Conservation (phyloP, 2,113 vertebrate genomes). For the Vulpes vulpes region DNA sequence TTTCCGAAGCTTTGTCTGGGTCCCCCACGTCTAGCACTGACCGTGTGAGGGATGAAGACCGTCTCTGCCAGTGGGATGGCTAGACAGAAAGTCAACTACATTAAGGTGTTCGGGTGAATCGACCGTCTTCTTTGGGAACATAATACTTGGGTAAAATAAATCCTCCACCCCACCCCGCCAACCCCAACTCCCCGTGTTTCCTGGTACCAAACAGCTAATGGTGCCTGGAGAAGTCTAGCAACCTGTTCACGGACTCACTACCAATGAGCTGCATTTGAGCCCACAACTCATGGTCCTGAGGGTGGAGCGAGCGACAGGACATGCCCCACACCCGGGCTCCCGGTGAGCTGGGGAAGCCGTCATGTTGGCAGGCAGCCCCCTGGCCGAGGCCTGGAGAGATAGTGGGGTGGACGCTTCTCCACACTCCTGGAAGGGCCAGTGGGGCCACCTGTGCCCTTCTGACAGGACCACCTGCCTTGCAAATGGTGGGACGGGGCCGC, state of each 20-base stretch:
- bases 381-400: neutral
- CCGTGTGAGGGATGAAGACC: conserved; percentile 86
- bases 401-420: neutral
- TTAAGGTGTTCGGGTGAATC: neutral
- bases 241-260: neutral
- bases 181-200: neutral
- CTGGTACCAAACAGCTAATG: neutral
- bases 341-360: neutral
- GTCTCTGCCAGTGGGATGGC: conserved; percentile 94
- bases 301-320: neutral
- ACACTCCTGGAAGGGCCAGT: neutral
- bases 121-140: neutral
- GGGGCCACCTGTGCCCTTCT: neutral
- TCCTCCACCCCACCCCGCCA: neutral
- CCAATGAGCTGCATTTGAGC: neutral
- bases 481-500: neutral
- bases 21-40: conserved; percentile 91
- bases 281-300: neutral
- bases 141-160: conserved; percentile 13
- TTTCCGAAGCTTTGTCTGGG: conserved; percentile 90
- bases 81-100: conserved; percentile 74
- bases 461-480: neutral
- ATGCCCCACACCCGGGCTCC: too few species aligned
- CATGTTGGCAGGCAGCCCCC: neutral
- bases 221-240: neutral